A percentile compares a stretch with the other conserved stretches of the same genome.
phyloP scores from a whole-genome alignment of 1,140 invertebrate genomes.

The Ladona fulva region DNA sequence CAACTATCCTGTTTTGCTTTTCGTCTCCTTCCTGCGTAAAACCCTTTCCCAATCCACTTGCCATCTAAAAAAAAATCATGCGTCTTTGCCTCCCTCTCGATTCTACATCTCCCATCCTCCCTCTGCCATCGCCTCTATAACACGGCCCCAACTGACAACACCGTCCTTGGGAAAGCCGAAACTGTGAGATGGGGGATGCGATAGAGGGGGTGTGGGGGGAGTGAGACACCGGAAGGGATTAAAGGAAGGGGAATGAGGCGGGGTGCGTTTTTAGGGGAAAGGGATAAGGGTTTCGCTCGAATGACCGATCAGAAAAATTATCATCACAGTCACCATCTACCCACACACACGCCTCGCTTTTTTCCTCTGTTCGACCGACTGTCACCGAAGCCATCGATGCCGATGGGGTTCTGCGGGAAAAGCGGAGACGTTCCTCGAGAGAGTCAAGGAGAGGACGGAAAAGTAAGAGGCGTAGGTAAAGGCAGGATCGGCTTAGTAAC shows the following conservation, averaged over 20 bases:
- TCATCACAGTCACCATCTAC: slow-evolving; percentile 4
- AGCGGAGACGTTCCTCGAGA: no score
- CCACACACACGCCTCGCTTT: not conserved
- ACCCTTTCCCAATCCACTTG: not conserved
- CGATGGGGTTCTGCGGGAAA: not conserved
- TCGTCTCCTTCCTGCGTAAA: not conserved
- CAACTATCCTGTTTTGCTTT: not conserved
- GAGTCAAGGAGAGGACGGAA: no score
- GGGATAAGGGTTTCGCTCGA: not conserved
- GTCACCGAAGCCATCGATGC: not conserved
- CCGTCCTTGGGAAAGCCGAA: not conserved
- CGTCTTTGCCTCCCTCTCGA: not conserved
- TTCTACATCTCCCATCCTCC: not conserved
- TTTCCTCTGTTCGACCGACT: not conserved
- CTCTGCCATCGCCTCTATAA: not conserved
- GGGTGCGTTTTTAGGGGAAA: not conserved
- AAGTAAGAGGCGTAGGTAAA: no score
- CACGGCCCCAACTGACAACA: not conserved
- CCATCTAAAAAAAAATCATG: not conserved
- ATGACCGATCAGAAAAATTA: slow-evolving; percentile 10
- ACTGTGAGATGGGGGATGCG: not conserved
- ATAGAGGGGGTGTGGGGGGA: not conserved
- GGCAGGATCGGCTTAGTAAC: no score
- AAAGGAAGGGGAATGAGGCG: not conserved
- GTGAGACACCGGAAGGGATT: not conserved